Conservation (phyloP, 2,888 invertebrate species). For the Euphydryas editha region DNA sequence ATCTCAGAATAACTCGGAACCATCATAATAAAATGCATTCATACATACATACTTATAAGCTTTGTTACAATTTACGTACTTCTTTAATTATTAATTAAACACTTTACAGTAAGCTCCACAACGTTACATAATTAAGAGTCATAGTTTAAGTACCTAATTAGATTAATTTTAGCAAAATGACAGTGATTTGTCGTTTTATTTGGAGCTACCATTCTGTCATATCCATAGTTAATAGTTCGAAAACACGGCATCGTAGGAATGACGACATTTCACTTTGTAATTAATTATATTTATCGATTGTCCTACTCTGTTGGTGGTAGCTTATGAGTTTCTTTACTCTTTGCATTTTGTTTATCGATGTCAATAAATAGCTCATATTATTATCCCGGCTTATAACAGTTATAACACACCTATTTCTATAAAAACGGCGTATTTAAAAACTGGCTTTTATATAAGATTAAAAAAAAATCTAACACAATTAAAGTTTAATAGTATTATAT, state of each 20-base stretch:
- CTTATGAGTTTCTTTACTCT: not conserved
- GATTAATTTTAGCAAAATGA: not conserved
- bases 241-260: not conserved
- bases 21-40: too few species aligned
- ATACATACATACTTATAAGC: too few species aligned
- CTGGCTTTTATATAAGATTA: too few species aligned
- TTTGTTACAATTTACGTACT: too few species aligned
- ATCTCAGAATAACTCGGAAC: too few species aligned
- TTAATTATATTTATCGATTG: not conserved
- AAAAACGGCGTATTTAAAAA: too few species aligned
- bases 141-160: too few species aligned
- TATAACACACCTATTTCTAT: not conserved
- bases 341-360: not conserved
- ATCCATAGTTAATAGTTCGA: conserved; percentile 6
- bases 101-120: too few species aligned
- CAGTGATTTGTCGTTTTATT: not conserved
- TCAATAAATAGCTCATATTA: not conserved
- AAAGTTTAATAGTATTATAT: too few species aligned
- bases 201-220: not conserved
- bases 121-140: too few species aligned
- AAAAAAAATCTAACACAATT: too few species aligned
- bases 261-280: not conserved
- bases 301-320: not conserved
- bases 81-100: too few species aligned
- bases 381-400: not conserved